These are phyloP conservation scores for Synanceia verrucosa DNA, from an alignment of 2,797 vertebrate genomes.

Conservation along the genomic window DNA sequence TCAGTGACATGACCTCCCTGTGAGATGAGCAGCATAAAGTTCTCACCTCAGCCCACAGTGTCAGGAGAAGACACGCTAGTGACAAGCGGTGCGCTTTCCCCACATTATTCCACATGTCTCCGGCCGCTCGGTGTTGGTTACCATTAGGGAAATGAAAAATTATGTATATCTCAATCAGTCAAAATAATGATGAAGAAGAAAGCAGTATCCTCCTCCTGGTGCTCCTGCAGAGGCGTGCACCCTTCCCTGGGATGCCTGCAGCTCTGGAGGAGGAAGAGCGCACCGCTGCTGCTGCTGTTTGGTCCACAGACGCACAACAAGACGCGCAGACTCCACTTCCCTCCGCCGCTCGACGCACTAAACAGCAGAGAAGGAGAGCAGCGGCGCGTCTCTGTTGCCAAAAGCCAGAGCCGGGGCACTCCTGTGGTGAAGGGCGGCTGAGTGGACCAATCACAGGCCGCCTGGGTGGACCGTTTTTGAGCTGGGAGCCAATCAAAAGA, in stretches of 20 bases:
- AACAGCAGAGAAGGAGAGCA: slow-evolving; percentile 41
- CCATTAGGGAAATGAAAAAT: slow-evolving; percentile 69
- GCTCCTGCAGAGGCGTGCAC: slow-evolving; percentile 61
- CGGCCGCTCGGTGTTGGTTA: slow-evolving; percentile 70
- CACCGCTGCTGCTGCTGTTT: slow-evolving; percentile 45
- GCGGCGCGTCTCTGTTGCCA: slow-evolving; percentile 57
- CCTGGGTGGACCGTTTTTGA: not conserved
- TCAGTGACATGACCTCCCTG: not conserved
- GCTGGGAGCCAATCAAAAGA: slow-evolving; percentile 45
- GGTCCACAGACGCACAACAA: slow-evolving; percentile 60
- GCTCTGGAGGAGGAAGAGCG: slow-evolving; percentile 46
- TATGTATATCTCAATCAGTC: slow-evolving; percentile 42
- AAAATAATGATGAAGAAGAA: slow-evolving; percentile 42
- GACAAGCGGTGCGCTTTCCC: slow-evolving; percentile 73
- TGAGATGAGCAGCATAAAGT: slow-evolving; percentile 31
- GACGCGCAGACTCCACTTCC: slow-evolving; percentile 56
- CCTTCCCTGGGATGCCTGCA: slow-evolving; percentile 38
- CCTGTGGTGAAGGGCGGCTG: slow-evolving; percentile 25
- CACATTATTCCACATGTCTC: slow-evolving; percentile 85
- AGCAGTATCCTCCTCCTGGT: slow-evolving; percentile 39
- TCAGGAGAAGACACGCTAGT: slow-evolving; percentile 78
- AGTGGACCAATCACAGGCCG: slow-evolving; percentile 60
- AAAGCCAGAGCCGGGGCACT: slow-evolving; percentile 24
- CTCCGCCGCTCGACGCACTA: slow-evolving; percentile 65
- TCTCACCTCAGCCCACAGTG: slow-evolving; percentile 86